Percentiles rank a stretch among this genome's conserved stretches.
Conservation (phyloP, 2,113 vertebrate species). For the Calypte anna region DNA sequence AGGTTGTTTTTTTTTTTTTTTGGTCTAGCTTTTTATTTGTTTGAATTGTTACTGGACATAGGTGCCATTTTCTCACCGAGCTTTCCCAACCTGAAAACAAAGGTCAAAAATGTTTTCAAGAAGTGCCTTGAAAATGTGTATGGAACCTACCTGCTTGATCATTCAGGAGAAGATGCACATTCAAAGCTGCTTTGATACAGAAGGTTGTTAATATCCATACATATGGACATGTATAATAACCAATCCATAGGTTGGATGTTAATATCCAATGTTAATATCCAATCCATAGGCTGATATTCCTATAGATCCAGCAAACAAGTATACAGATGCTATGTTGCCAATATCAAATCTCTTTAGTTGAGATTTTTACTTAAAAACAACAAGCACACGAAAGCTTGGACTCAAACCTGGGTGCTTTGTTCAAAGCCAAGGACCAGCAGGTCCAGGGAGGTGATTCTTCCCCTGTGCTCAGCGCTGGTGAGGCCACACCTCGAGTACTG, state of each 20-base stretch:
- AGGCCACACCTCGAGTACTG: too few species aligned
- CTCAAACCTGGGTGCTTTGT: neutral
- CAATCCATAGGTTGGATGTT: neutral
- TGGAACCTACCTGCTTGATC: neutral
- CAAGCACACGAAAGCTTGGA: neutral
- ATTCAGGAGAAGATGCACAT: neutral
- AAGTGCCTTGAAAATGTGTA: neutral
- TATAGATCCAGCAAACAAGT: neutral
- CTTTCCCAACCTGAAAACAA: neutral
- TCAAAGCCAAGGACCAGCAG: neutral
- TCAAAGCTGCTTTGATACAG: neutral
- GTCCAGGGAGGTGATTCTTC: too few species aligned
- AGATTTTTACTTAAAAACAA: neutral
- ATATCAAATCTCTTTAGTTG: neutral
- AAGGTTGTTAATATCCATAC: neutral
- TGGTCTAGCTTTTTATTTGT: neutral
- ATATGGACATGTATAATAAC: too few species aligned
- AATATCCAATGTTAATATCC: neutral
- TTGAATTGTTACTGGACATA: neutral
- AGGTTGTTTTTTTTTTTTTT: neutral
- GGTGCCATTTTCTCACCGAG: neutral
- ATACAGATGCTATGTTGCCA: neutral
- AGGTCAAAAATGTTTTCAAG: neutral
- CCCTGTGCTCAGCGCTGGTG: too few species aligned
- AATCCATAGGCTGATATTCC: neutral